phyloP scores from a whole-genome alignment of 2,797 vertebrate species.

The Anguilla marmorata region DNA sequence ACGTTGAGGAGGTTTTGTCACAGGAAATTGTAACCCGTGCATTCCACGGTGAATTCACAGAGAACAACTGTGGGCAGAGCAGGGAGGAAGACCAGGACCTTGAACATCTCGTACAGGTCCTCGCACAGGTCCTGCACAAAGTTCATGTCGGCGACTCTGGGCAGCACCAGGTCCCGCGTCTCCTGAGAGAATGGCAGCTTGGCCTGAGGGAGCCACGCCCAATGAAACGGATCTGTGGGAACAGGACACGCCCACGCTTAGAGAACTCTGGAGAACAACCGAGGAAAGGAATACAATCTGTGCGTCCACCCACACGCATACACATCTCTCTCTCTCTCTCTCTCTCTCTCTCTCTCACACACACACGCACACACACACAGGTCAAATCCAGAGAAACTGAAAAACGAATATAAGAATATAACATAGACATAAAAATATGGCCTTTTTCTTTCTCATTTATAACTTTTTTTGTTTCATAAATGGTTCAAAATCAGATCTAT shows the following conservation, averaged over 20 bases:
- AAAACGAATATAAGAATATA: not conserved
- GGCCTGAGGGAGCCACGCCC: conserved; percentile 96
- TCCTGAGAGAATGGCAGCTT: conserved; percentile 96
- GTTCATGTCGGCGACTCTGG: conserved; percentile 94
- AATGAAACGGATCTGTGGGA: conserved; percentile 90
- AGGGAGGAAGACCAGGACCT: conserved; percentile 62
- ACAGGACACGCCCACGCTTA: conserved; percentile 2
- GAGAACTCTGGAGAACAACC: not conserved
- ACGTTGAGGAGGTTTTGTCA: not conserved
- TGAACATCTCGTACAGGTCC: conserved; percentile 95
- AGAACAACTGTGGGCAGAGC: not conserved
- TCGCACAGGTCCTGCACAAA: conserved; percentile 98
- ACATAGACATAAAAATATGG: not conserved
- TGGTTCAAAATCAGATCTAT: not conserved
- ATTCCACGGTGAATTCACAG: not conserved
- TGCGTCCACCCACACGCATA: not conserved
- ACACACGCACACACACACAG: not conserved
- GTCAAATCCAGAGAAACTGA: not conserved
- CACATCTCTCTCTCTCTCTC: not conserved
- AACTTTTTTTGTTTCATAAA: not conserved
- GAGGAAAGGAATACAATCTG: not conserved
- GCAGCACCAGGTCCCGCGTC: conserved; percentile 86
- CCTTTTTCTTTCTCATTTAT: not conserved
- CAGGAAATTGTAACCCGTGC: not conserved
- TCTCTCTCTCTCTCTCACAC: conserved; percentile 4